Base-by-base conservation (phyloP, 2,113 vertebrate genomes). In the Apteryx mantelli region DNA sequence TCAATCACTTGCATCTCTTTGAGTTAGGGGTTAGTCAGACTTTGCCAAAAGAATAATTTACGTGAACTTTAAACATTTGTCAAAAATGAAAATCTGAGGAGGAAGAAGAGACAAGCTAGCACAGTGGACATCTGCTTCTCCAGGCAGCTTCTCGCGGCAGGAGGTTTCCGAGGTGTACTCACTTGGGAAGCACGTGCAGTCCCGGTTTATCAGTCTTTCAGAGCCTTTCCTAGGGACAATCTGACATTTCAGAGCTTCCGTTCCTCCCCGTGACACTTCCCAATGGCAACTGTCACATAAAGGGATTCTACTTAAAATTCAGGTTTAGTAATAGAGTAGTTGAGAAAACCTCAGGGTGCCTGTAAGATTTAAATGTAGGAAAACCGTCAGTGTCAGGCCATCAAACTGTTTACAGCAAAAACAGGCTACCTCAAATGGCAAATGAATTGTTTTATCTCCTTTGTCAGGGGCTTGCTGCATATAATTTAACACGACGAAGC, bases 301-400 rank as follows among this genome's bases (percentile, higher is more conserved):
- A 89, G 26, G 61, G 75, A 89, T 88, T 61, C 86, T 87, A 70
- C 44, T 93, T 93, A 84, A 92, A 92, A 95, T 94, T 91, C 89
- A 94, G 64, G 61, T 82, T 77, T 78, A 21, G 76, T 38, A n/a
- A 63, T 22, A 5, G 70, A 53, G 83, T 40, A 38, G 56, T 8
- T 11, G 73, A 85, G 95, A 73, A 87, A 68, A 85, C 77, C 64
- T 86, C 25, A 75, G 91, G 81, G 55, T 73, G 66, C 66, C 81
- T 46, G 61, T 82, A 64, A 75, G 89, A 61, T 78, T 87, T 81
- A 85, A 88, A 88, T 32, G 64, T 15, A 38, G 92, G 92, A 60
- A 64, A 76, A 44, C 48, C 10, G 5, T 91, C 89, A 82, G 28
- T 79, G 88, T 79, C 86, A 95, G 89, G 58, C 76, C 91, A 66